A percentile compares a stretch with the other conserved stretches of the same genome.
Conservation (phyloP, 1,140 invertebrate species). For the Bombus fervidus region DNA sequence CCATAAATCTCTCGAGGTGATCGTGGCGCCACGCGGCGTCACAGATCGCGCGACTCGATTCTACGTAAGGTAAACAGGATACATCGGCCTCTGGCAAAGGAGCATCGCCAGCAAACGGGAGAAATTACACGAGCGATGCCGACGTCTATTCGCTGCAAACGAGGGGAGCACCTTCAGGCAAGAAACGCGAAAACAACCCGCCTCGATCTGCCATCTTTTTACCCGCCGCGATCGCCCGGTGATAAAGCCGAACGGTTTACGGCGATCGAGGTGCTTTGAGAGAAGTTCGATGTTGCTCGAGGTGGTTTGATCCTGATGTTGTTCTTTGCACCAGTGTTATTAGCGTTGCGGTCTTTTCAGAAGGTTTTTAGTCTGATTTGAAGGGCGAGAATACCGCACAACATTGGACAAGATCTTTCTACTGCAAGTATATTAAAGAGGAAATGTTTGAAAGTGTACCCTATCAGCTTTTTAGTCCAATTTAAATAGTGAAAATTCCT, state of each 20-base stretch:
- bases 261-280: neutral
- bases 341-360: neutral
- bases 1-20: conserved; percentile 52
- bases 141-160: conserved; percentile 31
- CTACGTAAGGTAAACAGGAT: conserved; percentile 45
- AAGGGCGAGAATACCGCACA: neutral
- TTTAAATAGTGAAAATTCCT: neutral
- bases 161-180: neutral
- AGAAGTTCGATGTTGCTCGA: neutral
- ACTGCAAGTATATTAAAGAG: neutral
- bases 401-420: neutral
- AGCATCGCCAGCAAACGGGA: neutral
- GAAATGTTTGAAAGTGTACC: neutral
- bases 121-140: conserved; percentile 46
- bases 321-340: neutral
- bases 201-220: conserved; percentile 11
- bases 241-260: neutral
- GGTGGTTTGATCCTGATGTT: neutral
- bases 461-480: neutral
- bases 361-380: neutral
- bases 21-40: conserved; percentile 48
- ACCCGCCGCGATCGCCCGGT: neutral
- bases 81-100: conserved; percentile 16
- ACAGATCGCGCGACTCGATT: conserved; percentile 49
- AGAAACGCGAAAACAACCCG: conserved; percentile 20